Base-by-base conservation (phyloP, 2,113 vertebrate species). In the rat (Rattus norvegicus) region DNA sequence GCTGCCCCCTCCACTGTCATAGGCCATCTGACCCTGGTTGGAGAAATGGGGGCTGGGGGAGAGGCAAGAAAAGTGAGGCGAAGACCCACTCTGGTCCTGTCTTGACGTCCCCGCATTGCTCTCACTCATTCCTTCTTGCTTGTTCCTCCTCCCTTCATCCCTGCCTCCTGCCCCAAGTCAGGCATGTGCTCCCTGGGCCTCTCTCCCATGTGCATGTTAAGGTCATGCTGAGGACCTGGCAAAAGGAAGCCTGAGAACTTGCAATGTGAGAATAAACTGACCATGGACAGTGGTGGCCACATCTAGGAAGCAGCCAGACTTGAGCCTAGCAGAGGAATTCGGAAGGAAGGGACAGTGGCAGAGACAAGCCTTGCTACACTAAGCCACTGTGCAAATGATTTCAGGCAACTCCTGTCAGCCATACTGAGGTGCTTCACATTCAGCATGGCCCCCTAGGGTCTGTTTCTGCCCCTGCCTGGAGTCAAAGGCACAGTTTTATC, bases 91-190 rank as follows among this genome's bases (percentile, higher is more conserved):
- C 90, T 83, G 69, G 28, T 43, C 7, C 96, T 77, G 28, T 39
- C 43, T 87, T 88, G 56, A 75, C 92, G 16, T 2, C 47, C 30
- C 26, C 87, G 94, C 3, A 76, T 88, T 28, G 10, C 76, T 93
- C 91, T 33, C 75, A 97, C 97, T 67, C 83, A 88, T 88, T 52
- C 97, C 85, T 95, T 92, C 59, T 39, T 92, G 90, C 97, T 91
- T 91, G 12, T 10, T 30, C 17, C 33, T 80, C 95, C 3, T 59
- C 75, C 97, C 47, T 90, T 83, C 93, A 96, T 85, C 98, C 97
- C 43, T 33, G 83, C 61, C 13, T 28, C 63, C n/a, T 2, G 28
- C 6, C 54, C 49, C 54, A 20, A 30, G 59, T 59, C 95, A 17
- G 1, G 49, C 16, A 12, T 1, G 28, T 11, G 39, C 49, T 67